A percentile compares a stretch with the other conserved stretches of the same genome.
phyloP scores from a whole-genome alignment of 2,888 invertebrate genomes.

The Aspidiotus rigidus region DNA sequence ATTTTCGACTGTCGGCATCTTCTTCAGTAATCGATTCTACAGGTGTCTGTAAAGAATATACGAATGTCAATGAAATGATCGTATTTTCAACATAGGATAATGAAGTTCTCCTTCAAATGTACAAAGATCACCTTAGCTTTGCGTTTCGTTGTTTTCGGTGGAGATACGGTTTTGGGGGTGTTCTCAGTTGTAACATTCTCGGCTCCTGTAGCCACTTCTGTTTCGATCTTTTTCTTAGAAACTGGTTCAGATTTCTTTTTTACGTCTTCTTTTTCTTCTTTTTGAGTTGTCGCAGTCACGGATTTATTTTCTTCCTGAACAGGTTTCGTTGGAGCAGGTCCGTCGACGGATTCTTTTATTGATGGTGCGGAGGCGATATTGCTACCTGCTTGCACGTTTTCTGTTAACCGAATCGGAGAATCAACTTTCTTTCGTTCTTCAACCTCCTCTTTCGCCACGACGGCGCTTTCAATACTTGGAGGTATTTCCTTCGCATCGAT shows the following conservation, averaged over 20 bases:
- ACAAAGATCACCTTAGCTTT: slow-evolving; percentile 21
- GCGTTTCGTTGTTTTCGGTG: slow-evolving; percentile 33
- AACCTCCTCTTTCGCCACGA: background rate
- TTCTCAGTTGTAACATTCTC: slow-evolving; percentile 37
- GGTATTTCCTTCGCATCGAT: background rate
- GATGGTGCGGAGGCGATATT: background rate
- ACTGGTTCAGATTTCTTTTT: background rate
- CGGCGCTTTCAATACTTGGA: background rate
- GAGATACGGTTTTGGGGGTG: slow-evolving; percentile 42
- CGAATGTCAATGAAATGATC: background rate
- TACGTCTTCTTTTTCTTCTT: too few relatives aligned
- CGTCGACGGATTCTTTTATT: slow-evolving; percentile 9
- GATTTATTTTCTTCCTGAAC: too few relatives aligned
- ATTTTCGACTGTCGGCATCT: slow-evolving; percentile 43
- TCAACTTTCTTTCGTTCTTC: background rate
- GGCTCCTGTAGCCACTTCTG: background rate
- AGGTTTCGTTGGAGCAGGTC: background rate
- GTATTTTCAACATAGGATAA: slow-evolving; percentile 13
- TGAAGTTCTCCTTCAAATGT: background rate
- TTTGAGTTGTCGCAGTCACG: too few relatives aligned
- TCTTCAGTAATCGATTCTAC: slow-evolving; percentile 15
- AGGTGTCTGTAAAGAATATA: slow-evolving; percentile 10
- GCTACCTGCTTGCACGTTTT: background rate
- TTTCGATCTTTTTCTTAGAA: slow-evolving; percentile 11
- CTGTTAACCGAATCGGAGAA: background rate